These are phyloP conservation scores for Nipponacmea schrenckii DNA, from an alignment of 2,888 invertebrate genomes.

Conservation along the genomic window DNA sequence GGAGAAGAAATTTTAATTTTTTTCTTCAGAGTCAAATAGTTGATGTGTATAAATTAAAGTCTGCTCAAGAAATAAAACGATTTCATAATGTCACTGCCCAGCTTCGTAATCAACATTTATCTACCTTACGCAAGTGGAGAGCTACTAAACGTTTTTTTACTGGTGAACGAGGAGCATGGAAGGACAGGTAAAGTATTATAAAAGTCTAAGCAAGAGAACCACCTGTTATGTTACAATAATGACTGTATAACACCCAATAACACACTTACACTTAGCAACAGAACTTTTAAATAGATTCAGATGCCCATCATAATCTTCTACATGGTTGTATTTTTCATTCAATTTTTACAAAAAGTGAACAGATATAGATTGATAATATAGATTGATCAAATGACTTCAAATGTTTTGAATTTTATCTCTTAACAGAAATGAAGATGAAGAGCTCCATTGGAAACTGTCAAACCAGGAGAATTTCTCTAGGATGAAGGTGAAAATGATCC, in stretches of 20 bases:
- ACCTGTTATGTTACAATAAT: too few species aligned
- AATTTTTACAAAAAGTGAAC: too few species aligned
- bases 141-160: conserved; percentile 72
- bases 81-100: conserved; percentile 70
- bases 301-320: too few species aligned
- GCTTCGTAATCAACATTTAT: conserved; percentile 70
- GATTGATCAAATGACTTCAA: too few species aligned
- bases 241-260: too few species aligned
- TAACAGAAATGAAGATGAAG: background rate
- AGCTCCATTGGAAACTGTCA: conserved; percentile 73
- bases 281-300: too few species aligned
- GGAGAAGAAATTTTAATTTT: too few species aligned
- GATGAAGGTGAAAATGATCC: conserved; percentile 74
- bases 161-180: conserved; percentile 68
- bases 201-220: too few species aligned
- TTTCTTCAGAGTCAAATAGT: conserved; percentile 71
- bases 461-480: conserved; percentile 75
- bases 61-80: conserved; percentile 72
- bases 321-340: too few species aligned
- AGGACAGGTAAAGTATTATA: conserved; percentile 38
- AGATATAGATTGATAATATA: too few species aligned
- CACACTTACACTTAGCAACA: too few species aligned
- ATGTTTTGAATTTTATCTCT: too few species aligned
- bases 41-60: conserved; percentile 71
- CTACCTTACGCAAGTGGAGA: conserved; percentile 72